A percentile compares a stretch with the other conserved stretches of the same genome.
Conservation (phyloP, 2,888 invertebrate genomes). For the Agrochola lychnidis region DNA sequence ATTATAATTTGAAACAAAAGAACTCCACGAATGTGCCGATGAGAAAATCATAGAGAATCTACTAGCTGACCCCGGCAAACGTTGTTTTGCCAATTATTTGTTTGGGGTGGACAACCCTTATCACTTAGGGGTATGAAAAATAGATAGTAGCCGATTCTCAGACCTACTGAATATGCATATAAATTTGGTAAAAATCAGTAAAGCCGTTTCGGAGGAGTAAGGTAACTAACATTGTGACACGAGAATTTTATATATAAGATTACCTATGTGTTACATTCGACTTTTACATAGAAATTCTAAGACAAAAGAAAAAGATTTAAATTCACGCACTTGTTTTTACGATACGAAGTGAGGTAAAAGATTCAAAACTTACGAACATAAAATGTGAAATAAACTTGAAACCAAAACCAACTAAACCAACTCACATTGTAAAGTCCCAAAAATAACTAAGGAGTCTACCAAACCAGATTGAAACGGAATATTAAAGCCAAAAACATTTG, state of each 20-base stretch:
- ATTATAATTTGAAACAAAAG: background rate
- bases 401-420: background rate
- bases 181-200: too few species aligned
- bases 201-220: too few species aligned
- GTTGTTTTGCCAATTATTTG: too few species aligned
- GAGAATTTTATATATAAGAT: too few species aligned
- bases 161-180: too few species aligned
- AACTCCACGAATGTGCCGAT: background rate
- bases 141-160: too few species aligned
- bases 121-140: too few species aligned
- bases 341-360: background rate
- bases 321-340: background rate
- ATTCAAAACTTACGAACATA: background rate
- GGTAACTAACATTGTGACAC: too few species aligned
- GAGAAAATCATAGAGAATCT: background rate
- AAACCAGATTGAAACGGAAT: constrained; percentile 5
- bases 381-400: background rate
- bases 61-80: too few species aligned
- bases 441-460: background rate
- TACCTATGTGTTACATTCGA: background rate
- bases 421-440: background rate
- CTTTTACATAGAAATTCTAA: background rate
- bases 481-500: constrained; percentile 14
- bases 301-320: background rate
- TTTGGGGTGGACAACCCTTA: too few species aligned